These are phyloP conservation scores for Margaritifera margaritifera DNA, from an alignment of 2,888 invertebrate genomes.

Conservation along the genomic window DNA sequence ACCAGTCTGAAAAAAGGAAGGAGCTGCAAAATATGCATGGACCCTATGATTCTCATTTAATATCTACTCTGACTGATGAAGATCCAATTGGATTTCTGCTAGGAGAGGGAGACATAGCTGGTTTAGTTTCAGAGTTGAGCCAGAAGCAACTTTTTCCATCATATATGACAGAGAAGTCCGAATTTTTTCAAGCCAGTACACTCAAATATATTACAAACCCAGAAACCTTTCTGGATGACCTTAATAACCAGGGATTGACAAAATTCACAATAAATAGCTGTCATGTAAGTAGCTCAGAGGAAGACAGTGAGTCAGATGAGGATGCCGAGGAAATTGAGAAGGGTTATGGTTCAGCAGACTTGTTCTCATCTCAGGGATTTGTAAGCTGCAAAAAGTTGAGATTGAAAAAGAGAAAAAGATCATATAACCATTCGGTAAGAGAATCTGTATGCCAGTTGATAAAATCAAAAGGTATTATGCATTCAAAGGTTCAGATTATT, in stretches of 20 bases:
- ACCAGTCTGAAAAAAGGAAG: background rate
- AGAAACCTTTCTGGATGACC: conserved; percentile 8
- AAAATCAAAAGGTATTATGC: too few relatives aligned
- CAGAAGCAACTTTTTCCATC: too few relatives aligned
- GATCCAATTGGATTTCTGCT: conserved; percentile 12
- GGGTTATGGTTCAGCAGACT: background rate
- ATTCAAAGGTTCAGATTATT: background rate
- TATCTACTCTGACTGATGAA: conserved; percentile 5
- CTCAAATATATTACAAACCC: conserved; percentile 14
- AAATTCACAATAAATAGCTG: background rate
- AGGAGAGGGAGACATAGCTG: background rate
- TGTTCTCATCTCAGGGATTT: too few relatives aligned
- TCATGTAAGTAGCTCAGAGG: conserved; percentile 1
- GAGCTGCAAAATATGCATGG: background rate
- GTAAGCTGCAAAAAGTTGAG: too few relatives aligned
- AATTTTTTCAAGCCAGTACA: conserved; percentile 7
- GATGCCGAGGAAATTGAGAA: conserved; percentile 1
- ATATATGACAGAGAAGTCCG: background rate
- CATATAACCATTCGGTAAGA: too few relatives aligned
- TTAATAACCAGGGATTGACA: conserved; percentile 5
- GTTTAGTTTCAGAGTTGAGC: too few relatives aligned
- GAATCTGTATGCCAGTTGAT: too few relatives aligned
- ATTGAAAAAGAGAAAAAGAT: too few relatives aligned
- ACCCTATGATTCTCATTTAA: background rate
- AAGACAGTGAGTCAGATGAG: conserved; percentile 1